Evolutionary conservation across 2,888 invertebrate genomes (phyloP), one percentile per base, ranked within the genome.

Genomic region (Frankliniella intonsa): DNA sequence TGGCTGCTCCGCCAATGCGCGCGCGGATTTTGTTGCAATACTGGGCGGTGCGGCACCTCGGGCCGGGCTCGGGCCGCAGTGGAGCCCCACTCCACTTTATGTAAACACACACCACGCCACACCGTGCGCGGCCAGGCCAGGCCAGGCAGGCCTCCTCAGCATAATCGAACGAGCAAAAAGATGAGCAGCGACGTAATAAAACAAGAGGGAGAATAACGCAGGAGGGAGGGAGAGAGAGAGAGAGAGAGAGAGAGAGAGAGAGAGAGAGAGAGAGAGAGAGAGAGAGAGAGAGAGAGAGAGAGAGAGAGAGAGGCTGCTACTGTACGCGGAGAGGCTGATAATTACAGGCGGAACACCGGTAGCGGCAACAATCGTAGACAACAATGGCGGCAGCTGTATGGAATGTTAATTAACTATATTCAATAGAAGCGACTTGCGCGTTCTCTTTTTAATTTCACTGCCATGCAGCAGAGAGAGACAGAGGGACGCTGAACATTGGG

Each of bases 361-460:
- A 76, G 69, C 69, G 25, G 69, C 69, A 25, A 22, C 69, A 76
- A 76, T 76, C 25, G 69, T 76, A 76, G 69, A 22, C 69, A 76
- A 76, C 69, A 76, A 76, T 76, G 69, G 69, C 69, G 69, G 69
- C 69, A 22, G 69, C 69, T 55, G 69, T 76, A 76, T 76, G 69
- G 69, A 76, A 76, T 76, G 69, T 76, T 76, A 76, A 76, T 76
- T 76, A 76, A 76, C 69, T 76, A 76, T 76, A 76, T 76, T 76
- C 69, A 76, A 76, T 76, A 22, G 69, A n/a, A 25, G 69, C 69
- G 69, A 25, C 69, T 12, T 62, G 69, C 22, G 25, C 69, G 22
- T 76, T 22, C 69, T 76, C 69, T 76, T 76, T 76, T 76, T 76
- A 76, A 76, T 76, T 76, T 76, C 69, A 25, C 22, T 25, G 22